Base-by-base conservation (phyloP, 2,113 vertebrate genomes). In the Lophochroa leadbeateri region DNA sequence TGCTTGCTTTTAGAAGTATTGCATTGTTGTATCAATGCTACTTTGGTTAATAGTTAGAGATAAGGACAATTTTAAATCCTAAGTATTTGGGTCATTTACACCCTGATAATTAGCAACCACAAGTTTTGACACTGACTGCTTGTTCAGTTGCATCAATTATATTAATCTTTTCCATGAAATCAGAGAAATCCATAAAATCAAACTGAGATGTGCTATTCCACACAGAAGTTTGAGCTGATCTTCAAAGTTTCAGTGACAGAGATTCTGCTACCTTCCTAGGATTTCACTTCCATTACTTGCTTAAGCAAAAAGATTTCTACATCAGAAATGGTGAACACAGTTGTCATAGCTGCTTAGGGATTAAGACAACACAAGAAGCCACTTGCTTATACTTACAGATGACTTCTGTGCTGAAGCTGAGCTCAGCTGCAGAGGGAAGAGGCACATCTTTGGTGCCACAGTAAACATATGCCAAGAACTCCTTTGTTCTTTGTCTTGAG, bases 391-490 rank as follows among this genome's bases (percentile, higher is more conserved):
- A 11, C 39, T 67, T 71, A 13, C 18, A 68, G 68, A 69, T 57
- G 29, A 80, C 50, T 74, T 83, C 21, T 87, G 41, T 27, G 50
- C 20, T 0, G 2, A 50, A 74, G 69, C 47, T 71, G 71, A 82
- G 72, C 71, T 82, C 61, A 11, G 52, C 57, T 65, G 52, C 4
- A 6, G 47, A 76, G 52, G 61, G 33, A 87, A 82, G 55, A 65
- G 19, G 39, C 57, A 49, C 2, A 0, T 55, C 79, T 58, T 39
- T 11, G 35, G 70, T 14, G 46, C 25, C 31, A 24, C 0, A 2
- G 67, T 11, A 76, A 81, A 58, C n/a, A n/a, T 43, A 33, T 4
- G 13, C 37, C 4, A 18, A 10, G 71, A 85, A 69, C 50, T 67
- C 41, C 57, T 75, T 85, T 79, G 44, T 55, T 69, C 58, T 76